Base-by-base conservation (phyloP, 2,888 invertebrate species). In the Biston betularia region DNA sequence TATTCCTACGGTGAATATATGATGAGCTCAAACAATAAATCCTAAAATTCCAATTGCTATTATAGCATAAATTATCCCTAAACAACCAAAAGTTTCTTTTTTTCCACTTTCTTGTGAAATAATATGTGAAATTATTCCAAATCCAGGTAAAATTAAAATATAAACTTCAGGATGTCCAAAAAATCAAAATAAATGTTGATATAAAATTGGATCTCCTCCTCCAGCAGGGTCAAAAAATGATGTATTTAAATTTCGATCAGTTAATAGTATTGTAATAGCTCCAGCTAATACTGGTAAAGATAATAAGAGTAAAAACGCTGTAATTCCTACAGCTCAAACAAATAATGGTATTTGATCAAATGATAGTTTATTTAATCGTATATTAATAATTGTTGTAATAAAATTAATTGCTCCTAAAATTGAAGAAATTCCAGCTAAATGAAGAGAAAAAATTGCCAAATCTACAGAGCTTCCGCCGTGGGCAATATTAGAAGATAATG, bases 141-240 rank as follows among this genome's bases (percentile, higher is more conserved):
- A 97, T 88, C 96, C 97, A 0, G 97, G 97, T 78, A 97, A 82
- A 96, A 97, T 97, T 94, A 97, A 90, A 96, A 97, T 97, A 90
- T 97, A 97, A 71, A 97, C 97, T 95, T 97, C 97, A 10, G 97
- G 97, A 63, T 97, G 97, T 0, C 97, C 97, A 95, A 97, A 97
- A 93, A 97, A 97, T 95, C 97, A 97, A 92, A 97, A 97, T 94
- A 97, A 90, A 87, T 97, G 97, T 95, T 97, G 97, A 62, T 96
- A 97, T 76, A 97, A 77, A 90, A 97, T 95, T 2, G 97, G 97
- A 63, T 97, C 97, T 61, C 97, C 97, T 38, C 97, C 97, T 69
- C 96, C 97, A 0, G 95, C 94, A 0, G 97, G 97, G 44, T 97
- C 96, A 95, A 97, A 97, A 88, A 97, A 97, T 0, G 96, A 95